These are phyloP conservation scores for Taenioides sp. DNA, from an alignment of 2,797 vertebrate genomes.

Conservation along the genomic window DNA sequence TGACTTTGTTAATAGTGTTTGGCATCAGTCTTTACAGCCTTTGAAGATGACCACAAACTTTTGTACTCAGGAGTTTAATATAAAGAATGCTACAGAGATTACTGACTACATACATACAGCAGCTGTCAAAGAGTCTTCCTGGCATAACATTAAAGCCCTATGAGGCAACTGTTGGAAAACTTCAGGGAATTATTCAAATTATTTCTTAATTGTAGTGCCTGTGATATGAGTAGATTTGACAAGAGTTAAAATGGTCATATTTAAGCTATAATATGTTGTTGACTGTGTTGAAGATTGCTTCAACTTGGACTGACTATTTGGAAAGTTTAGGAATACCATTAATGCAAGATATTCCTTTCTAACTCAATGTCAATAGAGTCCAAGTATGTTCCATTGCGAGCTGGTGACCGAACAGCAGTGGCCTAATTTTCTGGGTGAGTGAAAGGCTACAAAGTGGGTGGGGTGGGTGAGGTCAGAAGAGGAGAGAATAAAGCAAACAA, in stretches of 20 bases:
- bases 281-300: background rate
- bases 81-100: background rate
- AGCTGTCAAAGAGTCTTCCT: slow-evolving; percentile 4
- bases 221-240: background rate
- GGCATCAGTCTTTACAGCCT: slow-evolving; percentile 26
- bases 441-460: slow-evolving; percentile 40
- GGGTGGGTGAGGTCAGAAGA: slow-evolving; percentile 35
- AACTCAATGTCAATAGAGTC: background rate
- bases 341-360: background rate
- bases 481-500: slow-evolving; percentile 59
- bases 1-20: slow-evolving; percentile 16
- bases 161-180: background rate
- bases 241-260: background rate
- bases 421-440: slow-evolving; percentile 51
- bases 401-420: slow-evolving; percentile 29
- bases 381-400: slow-evolving; percentile 19
- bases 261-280: background rate
- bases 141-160: background rate
- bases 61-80: slow-evolving; percentile 8
- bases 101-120: slow-evolving; percentile 8
- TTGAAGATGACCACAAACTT: slow-evolving; percentile 15
- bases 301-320: background rate
- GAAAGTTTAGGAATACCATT: background rate
- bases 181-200: background rate
- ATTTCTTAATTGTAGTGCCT: background rate